Base-by-base conservation (phyloP, 2,797 vertebrate species). In the Cynopterus sphinx region DNA sequence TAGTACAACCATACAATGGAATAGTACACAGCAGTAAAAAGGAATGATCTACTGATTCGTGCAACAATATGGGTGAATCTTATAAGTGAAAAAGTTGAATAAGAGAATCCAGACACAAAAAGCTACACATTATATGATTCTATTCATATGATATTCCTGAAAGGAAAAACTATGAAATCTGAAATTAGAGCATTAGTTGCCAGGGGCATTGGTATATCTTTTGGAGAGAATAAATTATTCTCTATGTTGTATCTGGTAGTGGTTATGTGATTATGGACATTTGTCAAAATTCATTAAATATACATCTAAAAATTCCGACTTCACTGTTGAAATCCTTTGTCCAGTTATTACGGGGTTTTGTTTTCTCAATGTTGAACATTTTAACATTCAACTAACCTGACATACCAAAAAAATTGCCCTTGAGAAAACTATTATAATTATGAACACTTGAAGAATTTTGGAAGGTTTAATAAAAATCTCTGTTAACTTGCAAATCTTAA, bases 271-370 rank as follows among this genome's bases (percentile, higher is more conserved):
- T 41, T 63, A 26, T 51, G 7, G 21, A 36, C 57, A 36, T 71
- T 63, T 71, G 33, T 77, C 24, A 84, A 79, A 96, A 75, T 61
- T 55, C 61, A 61, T 31, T 95, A 55, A 73, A 17, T 31, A 61
- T 43, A 28, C 1, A 59, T 26, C 8, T 55, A 41, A 65, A 95
- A 67, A 70, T 63, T 31, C 12, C 59, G 0, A 61, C 28, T 84
- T 65, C 19, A 74, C 5, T 39, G 1, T 70, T 96, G 36, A 59
- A 82, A 55, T 51, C 28, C 19, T 79, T 79, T 85, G 3, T 67
- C 24, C 16, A 81, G 51, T 59, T 90, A 70, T 70, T 73, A 49
- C 16, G 75, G 11, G 24, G 24, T 19, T 53, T 88, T 74, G 5
- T 65, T 79, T 91, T 82, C 15, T 91, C 63, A 6, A 67, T 53